Base-by-base conservation (phyloP, 2,888 invertebrate genomes). In the Drosophila prolongata region DNA sequence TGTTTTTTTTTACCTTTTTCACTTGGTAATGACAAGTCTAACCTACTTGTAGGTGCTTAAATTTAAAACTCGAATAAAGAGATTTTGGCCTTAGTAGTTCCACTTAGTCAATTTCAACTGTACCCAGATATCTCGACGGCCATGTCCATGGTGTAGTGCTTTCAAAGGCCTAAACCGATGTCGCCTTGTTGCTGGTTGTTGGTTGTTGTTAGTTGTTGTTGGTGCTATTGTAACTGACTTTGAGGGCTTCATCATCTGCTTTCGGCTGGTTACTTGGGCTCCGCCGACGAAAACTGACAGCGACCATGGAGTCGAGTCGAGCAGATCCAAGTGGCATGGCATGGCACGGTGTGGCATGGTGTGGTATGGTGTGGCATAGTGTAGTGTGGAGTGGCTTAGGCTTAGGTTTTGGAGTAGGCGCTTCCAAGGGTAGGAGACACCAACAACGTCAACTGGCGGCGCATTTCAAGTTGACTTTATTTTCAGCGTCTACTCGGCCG, bases 201-300 rank as follows among this genome's bases (percentile, higher is more conserved):
- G 47, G 35, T 35, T 11, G 55, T 44, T 60, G 35, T 16, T 60
- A 49, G 50, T 61, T 53, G 30, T 55, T 65, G 80, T 59, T 61
- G 76, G 19, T 57, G 58, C 49, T 70, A 62, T 67, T 79, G 76
- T 68, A 77, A 82, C 79, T 89, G 91, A 90, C 90, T 90, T 90
- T 91, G 91, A 89, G 90, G 91, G 91, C 91, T 90, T 90, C 91
- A 89, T 90, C 90, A 89, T 89, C 89, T 87, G 84, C 87, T 87
- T 87, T 87, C 78, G 80, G 87, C 80, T 87, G 80, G 72, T 80
- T 79, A 65, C 74, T 67, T 75, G 58, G 84, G 84, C 70, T 70
- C 62, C 68, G 74, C 71, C 80, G 72, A 78, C 89, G 76, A 84
- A 85, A 85, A 87, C 78, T 80, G 83, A 85, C 85, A 81, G 79